Evolutionary conservation across 1,140 invertebrate species (phyloP), one percentile per base, ranked within the genome.

Genomic region (Drosophila ercepeae): DNA sequence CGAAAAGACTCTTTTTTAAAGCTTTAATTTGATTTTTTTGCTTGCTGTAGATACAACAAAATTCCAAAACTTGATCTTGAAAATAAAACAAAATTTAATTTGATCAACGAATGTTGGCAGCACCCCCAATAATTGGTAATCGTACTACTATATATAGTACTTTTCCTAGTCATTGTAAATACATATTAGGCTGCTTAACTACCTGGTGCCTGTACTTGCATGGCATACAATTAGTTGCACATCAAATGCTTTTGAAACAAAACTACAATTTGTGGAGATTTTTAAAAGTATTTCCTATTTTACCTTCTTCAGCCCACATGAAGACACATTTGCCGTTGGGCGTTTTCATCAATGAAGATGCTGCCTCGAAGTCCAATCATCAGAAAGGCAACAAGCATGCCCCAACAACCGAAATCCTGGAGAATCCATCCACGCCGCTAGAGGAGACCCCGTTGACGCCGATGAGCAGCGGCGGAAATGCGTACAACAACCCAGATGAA

Each of bases 291-390:
- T 51, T 45, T 65, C 0, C 16, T 25, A 9, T 19, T 50, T 14
- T 0, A 19, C 61, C 52, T 34, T 36, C 41, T 41, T 29, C 58
- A 84, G 84, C 76, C n/a, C 84, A 89, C 45, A 79, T 89, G 58
- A 84, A 79, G 44, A 59, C 75, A 1, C 79, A 89, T 46, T 49
- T 84, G 51, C 84, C 79, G 6, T 11, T 78, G 61, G 75, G 78
- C 1, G 84, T 89, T 1, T 89, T 65, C 34, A 53, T 79, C 6
- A 76, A 61, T 46, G 61, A 70, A 14, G 50, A 77, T 32, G 27
- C 21, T 7, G 39, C 39, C 6, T 16, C 59, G 16, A 59, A 83
- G 45, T 55, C 52, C 18, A 16, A 7, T 44, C 42, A 18, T 46
- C 73, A 63, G 32, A 50, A 23, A n/a, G 45, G 7, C 9, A 46